Base-by-base conservation (phyloP, 92 coral and sea anemone genomes). In the Epizoanthus rinbou region DNA sequence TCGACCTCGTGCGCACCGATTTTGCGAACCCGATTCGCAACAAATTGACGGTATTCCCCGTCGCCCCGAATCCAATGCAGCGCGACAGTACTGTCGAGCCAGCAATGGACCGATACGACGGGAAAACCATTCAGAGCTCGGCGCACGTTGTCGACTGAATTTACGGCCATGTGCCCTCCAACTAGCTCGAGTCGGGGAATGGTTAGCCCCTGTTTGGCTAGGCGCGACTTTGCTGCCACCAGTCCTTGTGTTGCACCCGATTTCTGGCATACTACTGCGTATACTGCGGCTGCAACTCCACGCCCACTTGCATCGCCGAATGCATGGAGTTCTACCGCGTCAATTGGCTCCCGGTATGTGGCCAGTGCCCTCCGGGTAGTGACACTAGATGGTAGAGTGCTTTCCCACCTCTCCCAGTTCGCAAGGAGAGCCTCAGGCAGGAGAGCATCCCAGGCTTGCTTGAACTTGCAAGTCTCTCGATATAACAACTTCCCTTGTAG, bases 41-140 rank as follows among this genome's bases (percentile, higher is more conserved):
- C 83, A 31, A 86, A 81, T 45, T 86, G 90, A 43, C 90, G 75
- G 69, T 80, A 86, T 50, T 86, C 86, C 24, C 86, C 90, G 17
- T 31, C 63, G 24, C 85, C 74, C 3, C 89, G 15, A 63, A 86
- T 80, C 89, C 85, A 86, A 41, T 86, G 80, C 10, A 80, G 85
- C 43, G 85, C 85, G 1, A 85, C 89, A n/a, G 60, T 69, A 45
- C 85, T 79, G 22, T 71, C 80, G 5, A 72, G 71, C 89, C 80
- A 79, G 33, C 80, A 52, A 15, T 68, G 63, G 8, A 79, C 80
- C 21, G 80, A 72, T 25, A 25, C 37, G 57, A 79, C 80, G 21
- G 89, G 80, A 54, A 80, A 79, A 23, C 65, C 71, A 11, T 13
- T 79, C 16, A 86, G 62, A 17, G 76, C 80, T 19, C 60, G 80